phyloP scores from a whole-genome alignment of 2,888 invertebrate species.

The Papilio protenor region DNA sequence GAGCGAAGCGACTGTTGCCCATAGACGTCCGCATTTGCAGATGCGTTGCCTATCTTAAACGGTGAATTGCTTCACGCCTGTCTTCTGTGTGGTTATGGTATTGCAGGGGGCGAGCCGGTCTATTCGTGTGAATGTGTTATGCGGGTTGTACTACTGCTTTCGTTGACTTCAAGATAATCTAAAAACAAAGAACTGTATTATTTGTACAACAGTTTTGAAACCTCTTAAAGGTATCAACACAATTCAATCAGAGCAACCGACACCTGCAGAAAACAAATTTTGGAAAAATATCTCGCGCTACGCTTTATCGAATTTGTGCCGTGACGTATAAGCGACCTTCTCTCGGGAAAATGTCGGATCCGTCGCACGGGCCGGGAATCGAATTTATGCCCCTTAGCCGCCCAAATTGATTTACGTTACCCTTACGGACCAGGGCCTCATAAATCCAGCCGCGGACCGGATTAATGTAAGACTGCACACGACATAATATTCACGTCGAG shows the following conservation, averaged over 20 bases:
- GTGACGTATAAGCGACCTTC: conserved; percentile 63
- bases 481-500: conserved; percentile 17
- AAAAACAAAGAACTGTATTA: no score
- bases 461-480: conserved; percentile 42
- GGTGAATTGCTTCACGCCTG: no score
- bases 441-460: conserved; percentile 44
- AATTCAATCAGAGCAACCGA: conserved; percentile 35
- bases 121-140: no score
- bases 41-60: no score
- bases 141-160: no score
- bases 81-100: no score
- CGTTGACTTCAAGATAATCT: no score
- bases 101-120: no score
- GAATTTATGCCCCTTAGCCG: conserved; percentile 76
- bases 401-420: conserved; percentile 79
- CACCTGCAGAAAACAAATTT: conserved; percentile 50
- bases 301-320: conserved; percentile 71
- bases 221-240: conserved; percentile 3
- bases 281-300: conserved; percentile 61
- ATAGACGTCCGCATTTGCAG: no score
- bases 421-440: conserved; percentile 50
- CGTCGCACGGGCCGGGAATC: conserved; percentile 73
- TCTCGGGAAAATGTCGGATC: conserved; percentile 64
- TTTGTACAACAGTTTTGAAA: conserved; percentile 2
- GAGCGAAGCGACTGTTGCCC: no score